phyloP scores from a whole-genome alignment of 2,888 invertebrate species.

The Drosophila atripex region DNA sequence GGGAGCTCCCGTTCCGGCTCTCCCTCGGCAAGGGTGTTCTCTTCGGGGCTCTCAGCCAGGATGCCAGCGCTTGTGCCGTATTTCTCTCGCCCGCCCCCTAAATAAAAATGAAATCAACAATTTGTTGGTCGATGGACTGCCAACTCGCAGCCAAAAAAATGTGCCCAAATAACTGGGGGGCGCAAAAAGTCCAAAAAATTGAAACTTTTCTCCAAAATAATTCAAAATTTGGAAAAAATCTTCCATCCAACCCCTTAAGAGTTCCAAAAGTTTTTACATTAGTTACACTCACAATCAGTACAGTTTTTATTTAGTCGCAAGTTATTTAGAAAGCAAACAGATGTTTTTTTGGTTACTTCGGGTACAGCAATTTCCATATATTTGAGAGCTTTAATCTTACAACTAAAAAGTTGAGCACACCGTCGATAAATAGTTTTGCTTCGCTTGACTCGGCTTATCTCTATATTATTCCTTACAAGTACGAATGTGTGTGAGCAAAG shows the following conservation, averaged over 20 bases:
- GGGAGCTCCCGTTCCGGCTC: slow-evolving; percentile 41
- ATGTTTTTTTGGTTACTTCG: slow-evolving; percentile 25
- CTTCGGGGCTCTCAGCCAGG: slow-evolving; percentile 21
- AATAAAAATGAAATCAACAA: slow-evolving; percentile 56
- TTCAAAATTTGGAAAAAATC: background rate
- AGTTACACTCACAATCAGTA: background rate
- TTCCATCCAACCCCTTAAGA: background rate
- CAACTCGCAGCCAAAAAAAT: slow-evolving; percentile 23
- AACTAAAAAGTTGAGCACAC: slow-evolving; percentile 63
- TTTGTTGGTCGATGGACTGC: slow-evolving; percentile 47
- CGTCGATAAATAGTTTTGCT: slow-evolving; percentile 30
- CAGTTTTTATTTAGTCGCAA: slow-evolving; percentile 1
- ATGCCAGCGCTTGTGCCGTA: slow-evolving; percentile 40
- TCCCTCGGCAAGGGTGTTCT: background rate
- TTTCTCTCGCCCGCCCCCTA: slow-evolving; percentile 16
- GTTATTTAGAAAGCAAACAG: slow-evolving; percentile 11
- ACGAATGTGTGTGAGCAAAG: slow-evolving; percentile 37
- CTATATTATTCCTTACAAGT: slow-evolving; percentile 28
- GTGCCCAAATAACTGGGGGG: slow-evolving; percentile 20
- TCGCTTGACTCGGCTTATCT: slow-evolving; percentile 25
- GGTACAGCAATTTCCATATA: slow-evolving; percentile 38
- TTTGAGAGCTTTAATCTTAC: slow-evolving; percentile 33
- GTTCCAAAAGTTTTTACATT: background rate
- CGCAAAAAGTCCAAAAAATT: background rate
- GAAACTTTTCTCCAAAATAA: background rate